Conservation (phyloP, 2,113 vertebrate genomes). For the Pundamilia nyererei region DNA sequence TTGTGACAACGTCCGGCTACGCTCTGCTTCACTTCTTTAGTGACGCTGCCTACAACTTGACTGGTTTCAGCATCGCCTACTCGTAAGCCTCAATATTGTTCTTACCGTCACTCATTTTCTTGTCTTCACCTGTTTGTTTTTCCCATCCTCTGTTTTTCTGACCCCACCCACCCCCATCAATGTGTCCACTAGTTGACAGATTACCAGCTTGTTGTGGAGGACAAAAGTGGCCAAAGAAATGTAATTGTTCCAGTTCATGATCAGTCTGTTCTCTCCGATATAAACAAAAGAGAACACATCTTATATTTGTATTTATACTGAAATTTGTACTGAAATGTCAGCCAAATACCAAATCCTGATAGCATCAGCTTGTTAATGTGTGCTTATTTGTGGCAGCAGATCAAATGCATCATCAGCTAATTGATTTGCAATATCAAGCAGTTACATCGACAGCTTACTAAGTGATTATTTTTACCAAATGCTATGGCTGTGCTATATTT, state of each 20-base stretch:
- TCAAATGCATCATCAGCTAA: background rate
- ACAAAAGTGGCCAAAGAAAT: background rate
- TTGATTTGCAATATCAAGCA: background rate
- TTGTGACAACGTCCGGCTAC: constrained; percentile 89
- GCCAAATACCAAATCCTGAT: background rate
- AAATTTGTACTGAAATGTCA: background rate
- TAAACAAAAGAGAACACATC: background rate
- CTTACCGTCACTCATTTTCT: background rate
- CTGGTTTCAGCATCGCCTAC: constrained; percentile 92
- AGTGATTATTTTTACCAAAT: background rate
- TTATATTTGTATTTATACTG: background rate
- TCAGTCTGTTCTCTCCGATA: background rate
- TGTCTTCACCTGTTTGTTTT: background rate
- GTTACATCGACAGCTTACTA: background rate
- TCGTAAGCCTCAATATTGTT: constrained; percentile 74
- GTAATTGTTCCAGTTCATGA: rapidly evolving
- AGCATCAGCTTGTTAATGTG: background rate
- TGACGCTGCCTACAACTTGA: constrained; percentile 93
- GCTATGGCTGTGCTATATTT: background rate
- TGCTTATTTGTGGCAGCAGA: background rate
- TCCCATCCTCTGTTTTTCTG: background rate
- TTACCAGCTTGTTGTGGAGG: background rate
- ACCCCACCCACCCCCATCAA: background rate
- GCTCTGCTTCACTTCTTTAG: constrained; percentile 95
- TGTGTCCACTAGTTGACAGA: background rate